Conservation (phyloP, 2,888 invertebrate species). For the Temnothorax rugatulus region DNA sequence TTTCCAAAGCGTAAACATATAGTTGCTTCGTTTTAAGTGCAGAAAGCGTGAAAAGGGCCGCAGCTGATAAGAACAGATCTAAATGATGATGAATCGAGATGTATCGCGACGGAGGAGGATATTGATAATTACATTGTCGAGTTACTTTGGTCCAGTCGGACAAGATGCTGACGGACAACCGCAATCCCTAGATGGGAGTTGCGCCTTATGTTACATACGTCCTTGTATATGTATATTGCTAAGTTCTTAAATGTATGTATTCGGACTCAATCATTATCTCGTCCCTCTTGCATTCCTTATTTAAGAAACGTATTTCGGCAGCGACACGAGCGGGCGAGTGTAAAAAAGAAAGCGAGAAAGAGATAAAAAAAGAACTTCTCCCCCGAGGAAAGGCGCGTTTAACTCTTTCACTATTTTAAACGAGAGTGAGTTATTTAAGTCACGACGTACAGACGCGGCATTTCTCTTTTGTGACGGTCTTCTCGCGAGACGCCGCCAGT, state of each 20-base stretch:
- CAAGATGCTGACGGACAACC: background rate
- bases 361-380: background rate
- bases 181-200: constrained; percentile 18
- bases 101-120: constrained; percentile 23
- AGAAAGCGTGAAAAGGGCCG: constrained; percentile 24
- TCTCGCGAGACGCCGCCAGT: background rate
- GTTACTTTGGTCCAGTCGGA: constrained; percentile 27
- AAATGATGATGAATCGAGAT: constrained; percentile 22
- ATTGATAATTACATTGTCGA: constrained; percentile 22
- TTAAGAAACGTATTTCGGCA: constrained; percentile 32
- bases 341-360: constrained; percentile 12
- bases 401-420: constrained; percentile 8
- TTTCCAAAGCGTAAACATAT: constrained; percentile 49
- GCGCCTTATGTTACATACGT: constrained; percentile 50
- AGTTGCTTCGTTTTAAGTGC: constrained; percentile 51
- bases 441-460: background rate
- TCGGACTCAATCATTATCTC: constrained; percentile 30
- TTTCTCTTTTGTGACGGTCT: background rate
- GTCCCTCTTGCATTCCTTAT: constrained; percentile 9
- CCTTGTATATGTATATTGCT: constrained; percentile 52
- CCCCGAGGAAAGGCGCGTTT: background rate
- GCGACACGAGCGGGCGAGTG: background rate
- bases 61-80: background rate
- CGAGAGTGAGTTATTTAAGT: background rate
- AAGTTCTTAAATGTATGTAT: constrained; percentile 52